A percentile compares a stretch with the other conserved stretches of the same genome.
phyloP scores from a whole-genome alignment of 2,797 vertebrate species.

The Emys orbicularis region DNA sequence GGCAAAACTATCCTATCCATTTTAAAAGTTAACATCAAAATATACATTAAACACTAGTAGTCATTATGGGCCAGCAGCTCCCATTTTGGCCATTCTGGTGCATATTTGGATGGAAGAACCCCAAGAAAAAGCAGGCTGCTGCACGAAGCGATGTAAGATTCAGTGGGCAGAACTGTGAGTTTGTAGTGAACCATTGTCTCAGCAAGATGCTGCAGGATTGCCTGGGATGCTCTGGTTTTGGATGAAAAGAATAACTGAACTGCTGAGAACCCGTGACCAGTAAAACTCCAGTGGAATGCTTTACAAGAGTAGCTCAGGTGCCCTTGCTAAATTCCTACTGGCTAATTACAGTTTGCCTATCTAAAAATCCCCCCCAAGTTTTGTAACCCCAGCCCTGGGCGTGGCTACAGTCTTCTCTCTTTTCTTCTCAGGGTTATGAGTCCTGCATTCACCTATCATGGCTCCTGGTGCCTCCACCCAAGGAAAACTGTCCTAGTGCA shows the following conservation, averaged over 20 bases:
- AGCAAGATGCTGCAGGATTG: neutral
- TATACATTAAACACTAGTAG: neutral
- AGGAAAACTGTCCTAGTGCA: too few relatives aligned
- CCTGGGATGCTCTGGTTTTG: neutral
- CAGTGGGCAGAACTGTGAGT: neutral
- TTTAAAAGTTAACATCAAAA: neutral
- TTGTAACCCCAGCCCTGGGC: too few relatives aligned
- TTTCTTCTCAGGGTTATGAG: too few relatives aligned
- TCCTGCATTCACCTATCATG: too few relatives aligned
- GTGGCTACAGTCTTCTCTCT: too few relatives aligned
- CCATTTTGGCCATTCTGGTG: neutral
- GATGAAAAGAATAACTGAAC: neutral
- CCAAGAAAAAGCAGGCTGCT: neutral
- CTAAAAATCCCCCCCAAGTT: neutral
- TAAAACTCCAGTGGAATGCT: neutral
- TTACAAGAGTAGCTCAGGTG: neutral
- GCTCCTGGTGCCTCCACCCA: too few relatives aligned
- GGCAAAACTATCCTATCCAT: neutral
- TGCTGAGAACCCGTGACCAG: neutral
- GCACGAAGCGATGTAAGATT: too few relatives aligned
- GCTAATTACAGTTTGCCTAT: neutral
- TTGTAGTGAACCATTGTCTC: neutral
- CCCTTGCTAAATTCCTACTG: neutral
- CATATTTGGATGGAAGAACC: neutral
- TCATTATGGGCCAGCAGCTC: neutral